phyloP scores from a whole-genome alignment of 2,888 invertebrate species.

The Synanthedon formicaeformis region DNA sequence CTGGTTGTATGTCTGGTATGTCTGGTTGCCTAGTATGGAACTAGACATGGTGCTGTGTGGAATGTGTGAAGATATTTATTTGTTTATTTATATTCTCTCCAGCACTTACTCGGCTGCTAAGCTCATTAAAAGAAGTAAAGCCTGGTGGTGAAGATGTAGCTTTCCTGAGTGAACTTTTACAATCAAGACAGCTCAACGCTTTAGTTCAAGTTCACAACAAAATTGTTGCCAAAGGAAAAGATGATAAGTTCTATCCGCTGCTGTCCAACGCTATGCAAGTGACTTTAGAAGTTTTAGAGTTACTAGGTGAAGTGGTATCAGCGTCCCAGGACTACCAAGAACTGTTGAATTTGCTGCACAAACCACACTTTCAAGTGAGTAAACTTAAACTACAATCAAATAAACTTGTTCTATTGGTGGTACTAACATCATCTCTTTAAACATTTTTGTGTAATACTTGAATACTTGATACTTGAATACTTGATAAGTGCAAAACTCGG shows the following conservation, averaged over 20 bases:
- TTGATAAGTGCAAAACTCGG: too few species aligned
- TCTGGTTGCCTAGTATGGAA: too few species aligned
- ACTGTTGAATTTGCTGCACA: constrained; percentile 83
- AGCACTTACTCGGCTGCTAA: constrained; percentile 85
- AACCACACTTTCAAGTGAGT: constrained; percentile 86
- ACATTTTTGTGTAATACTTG: too few species aligned
- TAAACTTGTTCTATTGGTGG: not conserved
- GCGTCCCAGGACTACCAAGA: constrained; percentile 83
- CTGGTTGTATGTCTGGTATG: too few species aligned
- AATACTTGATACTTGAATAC: too few species aligned
- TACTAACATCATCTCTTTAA: too few species aligned
- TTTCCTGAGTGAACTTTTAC: constrained; percentile 85
- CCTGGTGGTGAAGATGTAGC: constrained; percentile 87
- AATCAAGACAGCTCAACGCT: constrained; percentile 89
- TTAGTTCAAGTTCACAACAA: constrained; percentile 92
- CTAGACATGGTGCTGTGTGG: too few species aligned
- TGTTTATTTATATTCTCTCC: constrained; percentile 19
- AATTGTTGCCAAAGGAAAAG: constrained; percentile 84
- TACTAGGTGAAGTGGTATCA: constrained; percentile 74
- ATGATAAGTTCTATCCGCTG: constrained; percentile 86
- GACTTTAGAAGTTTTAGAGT: constrained; percentile 83
- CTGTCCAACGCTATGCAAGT: constrained; percentile 88
- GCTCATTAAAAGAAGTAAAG: constrained; percentile 85
- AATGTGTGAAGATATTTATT: too few species aligned
- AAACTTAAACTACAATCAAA: not conserved